A percentile compares a stretch with the other conserved stretches of the same genome.
phyloP scores from a whole-genome alignment of 2,797 vertebrate species.

The Micropoecilia bifurca region DNA sequence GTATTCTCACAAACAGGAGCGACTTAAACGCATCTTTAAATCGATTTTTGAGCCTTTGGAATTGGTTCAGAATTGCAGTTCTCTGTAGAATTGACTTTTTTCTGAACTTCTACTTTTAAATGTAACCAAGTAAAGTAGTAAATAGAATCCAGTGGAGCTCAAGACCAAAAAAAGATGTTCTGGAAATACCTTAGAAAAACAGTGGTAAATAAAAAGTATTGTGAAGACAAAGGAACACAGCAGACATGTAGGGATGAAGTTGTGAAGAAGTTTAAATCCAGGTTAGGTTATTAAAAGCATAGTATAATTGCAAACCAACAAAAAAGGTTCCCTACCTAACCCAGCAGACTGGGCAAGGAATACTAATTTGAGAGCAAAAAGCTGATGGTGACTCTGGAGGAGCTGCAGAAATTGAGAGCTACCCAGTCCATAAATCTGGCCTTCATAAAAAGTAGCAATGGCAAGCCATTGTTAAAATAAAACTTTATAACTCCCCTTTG shows the following conservation, averaged over 20 bases:
- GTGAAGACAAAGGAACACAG: background rate
- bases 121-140: background rate
- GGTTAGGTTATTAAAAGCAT: background rate
- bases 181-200: background rate
- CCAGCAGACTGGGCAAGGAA: background rate
- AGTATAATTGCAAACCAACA: background rate
- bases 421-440: background rate
- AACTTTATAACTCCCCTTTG: background rate
- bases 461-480: background rate
- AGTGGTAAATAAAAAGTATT: background rate
- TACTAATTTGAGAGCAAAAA: background rate
- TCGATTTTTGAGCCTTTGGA: no score
- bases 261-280: background rate
- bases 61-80: no score
- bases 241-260: no score
- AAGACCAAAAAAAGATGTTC: background rate
- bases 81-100: no score
- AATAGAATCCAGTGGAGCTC: background rate
- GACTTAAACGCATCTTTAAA: no score
- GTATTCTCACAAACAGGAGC: no score
- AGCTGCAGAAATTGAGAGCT: background rate
- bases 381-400: background rate
- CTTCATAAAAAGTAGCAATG: background rate
- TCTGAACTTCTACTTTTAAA: background rate
- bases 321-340: background rate